Percentiles rank a stretch among this genome's conserved stretches.
Evolutionary conservation across 2,888 invertebrate genomes (phyloP).

Genomic region (Nemotelus pantherinus): DNA sequence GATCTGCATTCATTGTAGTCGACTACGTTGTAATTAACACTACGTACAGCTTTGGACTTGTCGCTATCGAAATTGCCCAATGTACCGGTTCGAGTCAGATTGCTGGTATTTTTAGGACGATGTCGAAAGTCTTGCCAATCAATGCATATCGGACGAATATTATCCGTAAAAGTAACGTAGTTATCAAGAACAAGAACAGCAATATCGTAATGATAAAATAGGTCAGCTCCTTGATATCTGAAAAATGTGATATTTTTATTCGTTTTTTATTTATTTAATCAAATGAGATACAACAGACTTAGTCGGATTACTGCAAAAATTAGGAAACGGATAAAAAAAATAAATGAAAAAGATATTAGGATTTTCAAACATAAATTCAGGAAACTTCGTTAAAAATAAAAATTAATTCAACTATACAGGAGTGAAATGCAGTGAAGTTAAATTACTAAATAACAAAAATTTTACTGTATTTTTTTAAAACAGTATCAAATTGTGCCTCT

Average conservation of each 20-base stretch:
- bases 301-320: background rate
- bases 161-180: constrained; percentile 55
- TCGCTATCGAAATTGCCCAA: constrained; percentile 52
- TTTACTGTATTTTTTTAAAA: too few relatives aligned
- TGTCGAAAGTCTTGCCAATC: constrained; percentile 49
- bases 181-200: constrained; percentile 58
- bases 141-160: constrained; percentile 61
- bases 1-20: constrained; percentile 12
- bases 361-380: background rate
- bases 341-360: background rate
- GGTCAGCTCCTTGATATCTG: constrained; percentile 53
- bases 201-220: constrained; percentile 58
- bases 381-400: too few relatives aligned
- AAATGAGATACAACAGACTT: too few relatives aligned
- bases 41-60: constrained; percentile 40
- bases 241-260: background rate
- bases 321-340: background rate
- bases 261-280: too few relatives aligned
- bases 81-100: constrained; percentile 50
- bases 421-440: background rate
- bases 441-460: too few relatives aligned
- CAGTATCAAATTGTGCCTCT: too few relatives aligned
- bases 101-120: background rate
- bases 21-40: background rate
- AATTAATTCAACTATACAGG: too few relatives aligned